Evolutionary conservation across 1,140 invertebrate species (phyloP).

Genomic region (Sarcophaga peregrina): DNA sequence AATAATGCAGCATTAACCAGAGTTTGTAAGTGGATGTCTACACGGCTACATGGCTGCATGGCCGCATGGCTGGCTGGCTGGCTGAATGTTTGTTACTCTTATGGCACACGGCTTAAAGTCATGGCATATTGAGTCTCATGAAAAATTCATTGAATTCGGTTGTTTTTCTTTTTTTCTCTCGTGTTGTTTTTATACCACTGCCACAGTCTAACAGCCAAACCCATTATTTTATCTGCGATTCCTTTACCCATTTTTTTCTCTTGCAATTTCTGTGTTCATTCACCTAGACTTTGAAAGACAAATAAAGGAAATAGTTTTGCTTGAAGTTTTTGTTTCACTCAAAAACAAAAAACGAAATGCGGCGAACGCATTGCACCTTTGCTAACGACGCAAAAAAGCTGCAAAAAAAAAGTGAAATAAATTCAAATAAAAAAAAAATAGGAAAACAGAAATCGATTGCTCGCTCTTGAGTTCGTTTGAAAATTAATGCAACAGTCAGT

Average conservation of each 20-base stretch:
- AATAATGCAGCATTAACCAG: neutral
- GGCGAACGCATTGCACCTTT: slow-evolving; percentile 25
- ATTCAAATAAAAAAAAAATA: neutral
- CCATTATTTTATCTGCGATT: slow-evolving; percentile 1
- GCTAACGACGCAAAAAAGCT: slow-evolving; percentile 3
- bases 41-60: too few species aligned
- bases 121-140: slow-evolving; percentile 23
- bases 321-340: neutral
- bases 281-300: slow-evolving; percentile 37
- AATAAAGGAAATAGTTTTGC: slow-evolving; percentile 34
- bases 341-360: neutral
- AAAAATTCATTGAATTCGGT: slow-evolving; percentile 36
- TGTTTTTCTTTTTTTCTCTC: neutral
- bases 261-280: slow-evolving; percentile 34
- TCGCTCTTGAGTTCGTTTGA: slow-evolving; percentile 25
- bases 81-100: neutral
- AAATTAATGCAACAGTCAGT: neutral
- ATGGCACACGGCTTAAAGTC: neutral
- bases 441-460: neutral
- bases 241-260: too few species aligned
- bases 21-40: neutral
- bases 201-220: slow-evolving; percentile 18
- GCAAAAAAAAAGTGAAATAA: neutral
- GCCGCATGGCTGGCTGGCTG: neutral
- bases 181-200: neutral